Conservation (phyloP, 1,140 invertebrate species). For the Heliothis virescens region DNA sequence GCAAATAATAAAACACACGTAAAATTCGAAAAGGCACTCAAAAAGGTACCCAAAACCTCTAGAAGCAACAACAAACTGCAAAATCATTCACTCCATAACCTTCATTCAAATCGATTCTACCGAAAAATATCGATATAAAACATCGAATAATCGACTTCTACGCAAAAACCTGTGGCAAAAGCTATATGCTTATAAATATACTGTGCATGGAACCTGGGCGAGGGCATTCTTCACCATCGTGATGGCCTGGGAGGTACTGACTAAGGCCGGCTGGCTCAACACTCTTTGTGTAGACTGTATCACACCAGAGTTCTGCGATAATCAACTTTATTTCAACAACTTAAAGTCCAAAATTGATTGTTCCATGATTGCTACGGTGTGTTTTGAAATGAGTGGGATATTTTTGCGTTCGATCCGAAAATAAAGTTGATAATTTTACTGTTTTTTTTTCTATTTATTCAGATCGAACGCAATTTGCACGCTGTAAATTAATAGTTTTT, state of each 20-base stretch:
- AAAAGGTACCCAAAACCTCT: too few species aligned
- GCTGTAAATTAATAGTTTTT: too few species aligned
- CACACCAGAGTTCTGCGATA: slow-evolving; percentile 79
- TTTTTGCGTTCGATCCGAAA: too few species aligned
- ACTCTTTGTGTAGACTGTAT: slow-evolving; percentile 82
- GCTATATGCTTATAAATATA: slow-evolving; percentile 49
- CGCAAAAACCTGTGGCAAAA: slow-evolving; percentile 14
- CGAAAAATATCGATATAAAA: neutral
- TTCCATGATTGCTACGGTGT: neutral
- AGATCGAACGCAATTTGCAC: too few species aligned
- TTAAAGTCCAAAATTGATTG: slow-evolving; percentile 3
- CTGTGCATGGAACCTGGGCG: slow-evolving; percentile 74
- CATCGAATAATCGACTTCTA: neutral
- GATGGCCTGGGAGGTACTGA: slow-evolving; percentile 79
- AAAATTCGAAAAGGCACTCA: too few species aligned
- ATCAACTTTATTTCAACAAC: slow-evolving; percentile 47
- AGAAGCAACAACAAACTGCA: too few species aligned
- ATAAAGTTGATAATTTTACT: too few species aligned
- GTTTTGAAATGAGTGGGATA: too few species aligned
- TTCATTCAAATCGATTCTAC: neutral
- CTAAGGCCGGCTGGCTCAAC: slow-evolving; percentile 79
- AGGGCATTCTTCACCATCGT: slow-evolving; percentile 78
- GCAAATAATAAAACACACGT: too few species aligned
- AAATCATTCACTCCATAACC: neutral
- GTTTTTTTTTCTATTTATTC: too few species aligned